Evolutionary conservation across 2,888 invertebrate genomes (phyloP).

Genomic region (Ochropleura leucogaster): DNA sequence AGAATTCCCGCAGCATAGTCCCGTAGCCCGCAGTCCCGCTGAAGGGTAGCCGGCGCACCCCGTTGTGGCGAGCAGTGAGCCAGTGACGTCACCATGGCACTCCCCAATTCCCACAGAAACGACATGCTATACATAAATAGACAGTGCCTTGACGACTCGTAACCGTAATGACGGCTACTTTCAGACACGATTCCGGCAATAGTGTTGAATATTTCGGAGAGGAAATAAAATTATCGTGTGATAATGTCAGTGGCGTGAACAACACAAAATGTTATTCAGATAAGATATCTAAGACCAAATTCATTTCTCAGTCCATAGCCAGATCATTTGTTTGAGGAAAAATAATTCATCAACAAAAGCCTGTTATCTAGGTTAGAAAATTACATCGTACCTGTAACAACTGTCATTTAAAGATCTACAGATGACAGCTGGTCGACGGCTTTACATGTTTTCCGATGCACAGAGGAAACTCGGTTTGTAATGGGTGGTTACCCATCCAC

Average conservation of each 20-base stretch:
- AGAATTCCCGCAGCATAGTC: conserved; percentile 42
- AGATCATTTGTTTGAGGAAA: background rate
- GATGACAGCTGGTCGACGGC: too few relatives aligned
- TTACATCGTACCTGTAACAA: too few relatives aligned
- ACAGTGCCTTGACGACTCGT: conserved; percentile 49
- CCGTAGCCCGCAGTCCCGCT: conserved; percentile 27
- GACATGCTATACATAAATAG: conserved; percentile 55
- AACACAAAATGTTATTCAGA: background rate
- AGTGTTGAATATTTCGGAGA: conserved; percentile 19
- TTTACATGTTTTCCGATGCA: too few relatives aligned
- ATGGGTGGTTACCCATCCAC: too few relatives aligned
- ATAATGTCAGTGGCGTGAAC: background rate
- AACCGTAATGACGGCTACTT: conserved; percentile 65
- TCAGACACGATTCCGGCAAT: conserved; percentile 48
- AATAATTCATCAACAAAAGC: background rate
- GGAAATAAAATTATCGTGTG: conserved; percentile 16
- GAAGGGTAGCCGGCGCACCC: conserved; percentile 81
- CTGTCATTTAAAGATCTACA: too few relatives aligned
- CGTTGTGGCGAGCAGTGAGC: conserved; percentile 74
- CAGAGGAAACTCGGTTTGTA: too few relatives aligned
- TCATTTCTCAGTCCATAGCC: background rate
- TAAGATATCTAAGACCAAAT: background rate
- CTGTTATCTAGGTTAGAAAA: background rate
- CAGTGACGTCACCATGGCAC: conserved; percentile 81
- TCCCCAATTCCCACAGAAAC: conserved; percentile 72